Base-by-base conservation (phyloP, 1,140 invertebrate species). In the Wasmannia auropunctata region DNA sequence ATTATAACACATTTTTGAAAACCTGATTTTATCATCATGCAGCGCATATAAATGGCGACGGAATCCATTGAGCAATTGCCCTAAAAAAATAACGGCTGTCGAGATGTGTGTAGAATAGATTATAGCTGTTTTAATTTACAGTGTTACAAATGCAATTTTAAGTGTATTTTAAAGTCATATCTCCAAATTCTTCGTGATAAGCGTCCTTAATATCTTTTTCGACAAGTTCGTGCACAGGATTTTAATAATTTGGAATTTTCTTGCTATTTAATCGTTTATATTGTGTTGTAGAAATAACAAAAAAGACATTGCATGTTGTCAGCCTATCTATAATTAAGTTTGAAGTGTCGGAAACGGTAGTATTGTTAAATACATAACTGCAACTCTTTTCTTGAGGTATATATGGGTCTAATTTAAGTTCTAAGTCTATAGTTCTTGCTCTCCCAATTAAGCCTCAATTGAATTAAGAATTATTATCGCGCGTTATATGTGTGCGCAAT, bases 31-130 rank as follows among this genome's bases (percentile, higher is more conserved):
- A 22, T 74, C 25, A 37, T 37, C 25, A 19, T 40, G 51, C 28
- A 11, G n/a, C 0, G 67, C 25, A 72, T 72, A 58, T 19, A 83
- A 83, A 83, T 43, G 51, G 1, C 34, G 1, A 69, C 16, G 34
- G 19, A 58, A n/a, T 83, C 0, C 3, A 19, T 83, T 74, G 67
- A 58, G 67, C 79, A 83, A 83, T 58, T 34, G 51, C 22, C 28
- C 7, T 72, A 43, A 34, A 83, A 81, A 22, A 83, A 19, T 65
- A 5, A 7, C 3, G 8, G 10, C n/a, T 56, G 16, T 34, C 34
- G 4, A 81, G 14, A 60, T 70, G 25, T 58, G 79, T 51, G 37
- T 22, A 22, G 40, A 83, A 83, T 83, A 83, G 51, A 56, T 70
- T 22, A 40, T 63, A 37, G 43, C 25, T 22, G 1, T 40, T 80